phyloP scores from a whole-genome alignment of 2,113 vertebrate species.

The Amblyornis subalaris region DNA sequence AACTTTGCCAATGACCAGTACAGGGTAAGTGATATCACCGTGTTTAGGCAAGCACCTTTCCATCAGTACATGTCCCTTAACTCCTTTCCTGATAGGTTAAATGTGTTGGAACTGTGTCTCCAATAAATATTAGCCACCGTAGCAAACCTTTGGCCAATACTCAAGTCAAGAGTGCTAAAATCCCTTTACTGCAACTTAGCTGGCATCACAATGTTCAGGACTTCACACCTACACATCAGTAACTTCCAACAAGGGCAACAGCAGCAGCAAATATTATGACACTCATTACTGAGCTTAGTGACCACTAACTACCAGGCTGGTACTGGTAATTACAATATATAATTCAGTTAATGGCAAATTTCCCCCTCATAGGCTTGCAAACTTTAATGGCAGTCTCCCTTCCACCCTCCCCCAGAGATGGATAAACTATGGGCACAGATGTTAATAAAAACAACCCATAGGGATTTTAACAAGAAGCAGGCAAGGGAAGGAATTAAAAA shows the following conservation, averaged over 20 bases:
- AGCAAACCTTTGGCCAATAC: background rate
- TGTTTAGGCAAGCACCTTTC: background rate
- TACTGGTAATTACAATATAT: background rate
- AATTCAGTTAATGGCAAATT: background rate
- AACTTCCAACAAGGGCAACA: background rate
- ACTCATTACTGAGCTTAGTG: background rate
- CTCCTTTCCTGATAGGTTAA: background rate
- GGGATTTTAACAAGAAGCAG: background rate
- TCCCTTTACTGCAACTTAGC: background rate
- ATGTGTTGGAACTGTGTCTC: background rate
- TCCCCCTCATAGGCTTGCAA: background rate
- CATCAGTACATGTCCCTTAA: background rate
- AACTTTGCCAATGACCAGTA: background rate
- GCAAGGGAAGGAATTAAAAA: background rate
- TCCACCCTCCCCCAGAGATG: background rate
- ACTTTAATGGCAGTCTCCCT: background rate
- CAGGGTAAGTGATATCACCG: background rate
- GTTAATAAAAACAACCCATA: background rate
- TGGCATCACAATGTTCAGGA: background rate
- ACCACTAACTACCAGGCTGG: background rate
- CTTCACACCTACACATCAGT: background rate
- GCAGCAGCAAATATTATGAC: background rate
- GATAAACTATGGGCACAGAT: background rate
- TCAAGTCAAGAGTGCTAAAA: background rate
- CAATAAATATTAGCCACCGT: background rate